Evolutionary conservation across 2,888 invertebrate genomes (phyloP).

Genomic region (Hirtodrosophila cameraria): DNA sequence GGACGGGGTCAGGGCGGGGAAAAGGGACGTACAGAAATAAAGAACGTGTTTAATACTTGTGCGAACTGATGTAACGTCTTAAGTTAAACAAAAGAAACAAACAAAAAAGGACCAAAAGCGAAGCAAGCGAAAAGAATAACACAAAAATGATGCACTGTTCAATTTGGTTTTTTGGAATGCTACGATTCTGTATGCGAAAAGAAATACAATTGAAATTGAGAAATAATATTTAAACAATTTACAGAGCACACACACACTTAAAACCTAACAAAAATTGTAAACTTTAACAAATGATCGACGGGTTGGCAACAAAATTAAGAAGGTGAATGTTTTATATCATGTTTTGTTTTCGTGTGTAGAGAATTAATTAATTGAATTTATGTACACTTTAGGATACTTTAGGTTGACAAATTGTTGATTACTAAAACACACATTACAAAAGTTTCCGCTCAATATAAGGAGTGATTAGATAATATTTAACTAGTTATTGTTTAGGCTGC

Average conservation of each 20-base stretch:
- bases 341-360: slow-evolving; percentile 41
- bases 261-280: slow-evolving; percentile 74
- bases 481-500: slow-evolving; percentile 66
- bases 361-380: slow-evolving; percentile 58
- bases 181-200: slow-evolving; percentile 68
- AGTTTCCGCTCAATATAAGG: slow-evolving; percentile 56
- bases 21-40: slow-evolving; percentile 36
- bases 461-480: slow-evolving; percentile 62
- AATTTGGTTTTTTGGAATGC: slow-evolving; percentile 72
- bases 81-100: slow-evolving; percentile 29
- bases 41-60: slow-evolving; percentile 68
- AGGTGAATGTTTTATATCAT: slow-evolving; percentile 23
- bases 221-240: slow-evolving; percentile 59
- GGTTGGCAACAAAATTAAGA: slow-evolving; percentile 40
- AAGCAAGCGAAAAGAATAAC: slow-evolving; percentile 33
- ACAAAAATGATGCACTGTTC: slow-evolving; percentile 32
- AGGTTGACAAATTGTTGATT: slow-evolving; percentile 43
- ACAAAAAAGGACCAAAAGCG: slow-evolving; percentile 24
- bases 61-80: slow-evolving; percentile 63
- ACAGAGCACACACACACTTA: slow-evolving; percentile 66
- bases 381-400: slow-evolving; percentile 59
- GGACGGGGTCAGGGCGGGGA: slow-evolving; percentile 13
- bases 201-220: slow-evolving; percentile 28
- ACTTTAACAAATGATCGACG: slow-evolving; percentile 69
- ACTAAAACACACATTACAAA: slow-evolving; percentile 62